Evolutionary conservation across 2,113 vertebrate genomes (phyloP).

Genomic region (Riparia riparia): DNA sequence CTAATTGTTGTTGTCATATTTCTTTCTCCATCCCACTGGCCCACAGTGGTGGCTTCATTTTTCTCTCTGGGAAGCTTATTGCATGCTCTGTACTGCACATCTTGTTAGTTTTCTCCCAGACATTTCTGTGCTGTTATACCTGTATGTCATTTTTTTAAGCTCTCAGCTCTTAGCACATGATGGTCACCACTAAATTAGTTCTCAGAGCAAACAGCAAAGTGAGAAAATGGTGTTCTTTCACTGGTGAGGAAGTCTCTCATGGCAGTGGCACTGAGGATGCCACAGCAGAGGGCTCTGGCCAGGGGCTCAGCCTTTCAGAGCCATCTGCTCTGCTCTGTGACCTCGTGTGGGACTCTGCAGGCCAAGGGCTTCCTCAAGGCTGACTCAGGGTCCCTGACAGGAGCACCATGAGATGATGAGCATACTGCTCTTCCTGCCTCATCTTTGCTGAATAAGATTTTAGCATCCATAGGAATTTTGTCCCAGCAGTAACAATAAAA

Average conservation of each 20-base stretch:
- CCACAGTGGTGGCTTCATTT: neutral
- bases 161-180: neutral
- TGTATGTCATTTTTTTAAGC: neutral
- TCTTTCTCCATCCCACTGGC: neutral
- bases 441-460: neutral
- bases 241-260: neutral
- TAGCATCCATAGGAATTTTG: neutral
- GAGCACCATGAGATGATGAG: neutral
- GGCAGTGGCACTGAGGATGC: neutral
- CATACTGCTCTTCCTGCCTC: neutral
- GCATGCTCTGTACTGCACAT: neutral
- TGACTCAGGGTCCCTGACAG: neutral
- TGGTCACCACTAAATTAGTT: neutral
- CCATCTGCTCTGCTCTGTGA: neutral
- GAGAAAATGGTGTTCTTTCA: neutral
- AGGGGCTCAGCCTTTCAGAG: neutral
- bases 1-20: neutral
- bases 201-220: fast-evolving
- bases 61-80: neutral
- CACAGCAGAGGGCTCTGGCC: neutral
- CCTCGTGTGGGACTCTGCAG: neutral
- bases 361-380: neutral
- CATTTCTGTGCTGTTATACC: neutral
- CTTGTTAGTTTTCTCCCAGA: neutral
- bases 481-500: neutral